A percentile compares a stretch with the other conserved stretches of the same genome.
Conservation (phyloP, 1,140 invertebrate genomes). For the Ptiloglossa arizonensis region DNA sequence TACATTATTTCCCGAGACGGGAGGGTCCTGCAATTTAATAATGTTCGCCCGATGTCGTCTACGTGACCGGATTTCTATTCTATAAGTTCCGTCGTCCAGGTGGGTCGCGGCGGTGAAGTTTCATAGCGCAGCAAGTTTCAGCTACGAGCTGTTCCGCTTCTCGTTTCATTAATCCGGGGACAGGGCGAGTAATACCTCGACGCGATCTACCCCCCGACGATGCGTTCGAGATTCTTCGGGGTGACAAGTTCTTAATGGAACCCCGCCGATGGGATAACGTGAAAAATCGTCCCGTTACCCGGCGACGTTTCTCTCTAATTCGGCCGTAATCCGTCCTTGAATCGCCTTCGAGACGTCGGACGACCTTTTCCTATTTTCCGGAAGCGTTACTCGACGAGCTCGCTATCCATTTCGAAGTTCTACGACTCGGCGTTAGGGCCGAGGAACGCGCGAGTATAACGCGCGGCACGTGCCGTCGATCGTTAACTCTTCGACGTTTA, state of each 20-base stretch:
- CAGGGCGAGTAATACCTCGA: neutral
- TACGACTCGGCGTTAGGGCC: too few species aligned
- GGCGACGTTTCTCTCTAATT: neutral
- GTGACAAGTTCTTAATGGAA: constrained; percentile 12
- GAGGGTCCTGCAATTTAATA: constrained; percentile 57
- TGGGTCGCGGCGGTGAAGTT: constrained; percentile 22
- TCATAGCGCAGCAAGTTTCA: constrained; percentile 12
- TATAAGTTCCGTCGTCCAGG: constrained; percentile 1
- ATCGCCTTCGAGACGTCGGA: neutral
- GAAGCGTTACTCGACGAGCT: too few species aligned
- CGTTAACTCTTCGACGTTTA: too few species aligned
- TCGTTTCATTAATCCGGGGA: constrained; percentile 26
- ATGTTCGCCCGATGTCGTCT: constrained; percentile 35
- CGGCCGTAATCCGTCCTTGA: neutral
- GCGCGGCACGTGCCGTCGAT: too few species aligned
- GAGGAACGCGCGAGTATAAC: too few species aligned
- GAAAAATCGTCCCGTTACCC: neutral
- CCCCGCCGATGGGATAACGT: neutral
- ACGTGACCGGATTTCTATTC: constrained; percentile 59
- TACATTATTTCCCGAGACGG: constrained; percentile 28
- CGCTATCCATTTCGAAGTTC: too few species aligned
- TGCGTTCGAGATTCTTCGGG: neutral
- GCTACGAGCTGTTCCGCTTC: neutral
- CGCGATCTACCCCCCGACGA: neutral
- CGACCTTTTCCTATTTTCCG: too few species aligned